Percentiles rank a stretch among this genome's conserved stretches.
phyloP scores from a whole-genome alignment of 2,888 invertebrate species.

The Allygus modestus region DNA sequence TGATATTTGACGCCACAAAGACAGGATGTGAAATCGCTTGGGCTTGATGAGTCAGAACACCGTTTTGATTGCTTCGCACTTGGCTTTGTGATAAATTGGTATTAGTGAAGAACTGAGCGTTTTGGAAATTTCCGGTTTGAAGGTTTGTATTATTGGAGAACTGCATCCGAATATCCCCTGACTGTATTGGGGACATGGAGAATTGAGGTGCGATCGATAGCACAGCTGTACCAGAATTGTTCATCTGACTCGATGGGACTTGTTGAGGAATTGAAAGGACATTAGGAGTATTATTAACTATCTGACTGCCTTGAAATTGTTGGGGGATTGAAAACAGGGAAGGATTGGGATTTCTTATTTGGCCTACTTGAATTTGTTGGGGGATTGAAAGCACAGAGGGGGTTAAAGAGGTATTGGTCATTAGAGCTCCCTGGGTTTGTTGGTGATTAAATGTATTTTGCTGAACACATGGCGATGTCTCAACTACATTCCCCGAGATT shows the following conservation, averaged over 20 bases:
- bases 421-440: neutral
- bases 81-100: neutral
- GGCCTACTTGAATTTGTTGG: neutral
- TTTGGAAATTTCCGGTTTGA: neutral
- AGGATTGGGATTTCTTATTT: neutral
- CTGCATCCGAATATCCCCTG: neutral
- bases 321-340: neutral
- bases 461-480: no score
- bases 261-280: neutral
- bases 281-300: neutral
- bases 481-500: no score
- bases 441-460: neutral
- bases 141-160: neutral
- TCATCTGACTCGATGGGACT: neutral
- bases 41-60: neutral
- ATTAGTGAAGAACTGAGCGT: neutral
- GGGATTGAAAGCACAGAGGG: neutral
- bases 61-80: neutral
- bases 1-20: neutral
- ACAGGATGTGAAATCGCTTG: neutral
- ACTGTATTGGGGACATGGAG: conserved; percentile 4
- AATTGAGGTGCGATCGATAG: conserved; percentile 6
- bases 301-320: neutral
- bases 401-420: neutral
- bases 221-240: neutral